A percentile compares a stretch with the other conserved stretches of the same genome.
phyloP scores from a whole-genome alignment of 1,140 invertebrate genomes.

The Saccostrea cuccullata region DNA sequence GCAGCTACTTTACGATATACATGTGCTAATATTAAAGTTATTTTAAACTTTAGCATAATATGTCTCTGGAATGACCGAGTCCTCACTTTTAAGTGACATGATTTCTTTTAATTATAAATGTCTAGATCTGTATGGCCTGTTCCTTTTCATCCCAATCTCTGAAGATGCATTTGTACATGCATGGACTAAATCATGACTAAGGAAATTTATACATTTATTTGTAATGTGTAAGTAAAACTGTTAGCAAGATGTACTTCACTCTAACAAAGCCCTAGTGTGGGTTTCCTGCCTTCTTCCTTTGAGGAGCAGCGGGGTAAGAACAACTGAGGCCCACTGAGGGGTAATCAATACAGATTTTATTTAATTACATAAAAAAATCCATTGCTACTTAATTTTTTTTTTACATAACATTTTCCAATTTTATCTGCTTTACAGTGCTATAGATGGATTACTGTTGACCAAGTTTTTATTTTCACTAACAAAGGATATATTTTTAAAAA shows the following conservation, averaged over 20 bases:
- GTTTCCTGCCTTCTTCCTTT: conserved; percentile 13
- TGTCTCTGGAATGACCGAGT: neutral
- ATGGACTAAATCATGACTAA: no score
- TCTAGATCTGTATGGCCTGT: no score
- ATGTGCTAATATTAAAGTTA: no score
- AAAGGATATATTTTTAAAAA: neutral
- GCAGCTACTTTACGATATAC: no score
- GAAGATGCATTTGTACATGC: no score
- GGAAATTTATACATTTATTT: no score
- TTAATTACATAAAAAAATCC: neutral
- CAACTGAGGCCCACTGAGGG: neutral
- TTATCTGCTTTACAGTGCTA: neutral
- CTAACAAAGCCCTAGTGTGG: neutral
- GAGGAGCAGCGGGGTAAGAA: neutral
- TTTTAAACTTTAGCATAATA: no score
- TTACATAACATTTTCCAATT: neutral
- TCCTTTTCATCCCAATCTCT: neutral
- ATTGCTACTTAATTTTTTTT: neutral
- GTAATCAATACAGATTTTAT: neutral
- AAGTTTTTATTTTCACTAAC: neutral
- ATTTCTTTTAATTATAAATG: neutral
- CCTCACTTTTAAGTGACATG: neutral
- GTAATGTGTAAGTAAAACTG: no score
- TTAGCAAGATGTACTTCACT: neutral
- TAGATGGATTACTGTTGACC: neutral